These are phyloP conservation scores for Andrena bicolor DNA, from an alignment of 2,888 invertebrate species.

Conservation along the genomic window DNA sequence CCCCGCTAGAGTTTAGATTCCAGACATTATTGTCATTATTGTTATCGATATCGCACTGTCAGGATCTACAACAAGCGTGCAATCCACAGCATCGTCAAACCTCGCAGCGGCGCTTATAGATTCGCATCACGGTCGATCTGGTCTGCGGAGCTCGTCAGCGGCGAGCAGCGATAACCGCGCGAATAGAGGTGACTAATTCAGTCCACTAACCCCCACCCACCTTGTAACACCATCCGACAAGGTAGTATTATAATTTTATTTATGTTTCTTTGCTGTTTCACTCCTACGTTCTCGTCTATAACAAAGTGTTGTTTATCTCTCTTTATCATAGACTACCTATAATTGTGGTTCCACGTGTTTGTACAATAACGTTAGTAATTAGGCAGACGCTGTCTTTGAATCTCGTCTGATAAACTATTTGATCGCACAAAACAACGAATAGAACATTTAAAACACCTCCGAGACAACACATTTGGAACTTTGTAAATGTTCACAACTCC, in stretches of 20 bases:
- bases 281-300: constrained; percentile 55
- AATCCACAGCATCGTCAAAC: constrained; percentile 86
- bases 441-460: too few species aligned
- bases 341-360: constrained; percentile 47
- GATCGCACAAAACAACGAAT: not conserved
- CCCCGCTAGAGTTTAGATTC: constrained; percentile 41
- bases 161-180: constrained; percentile 82
- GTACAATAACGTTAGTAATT: constrained; percentile 41
- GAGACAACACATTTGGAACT: not conserved
- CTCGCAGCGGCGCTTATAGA: constrained; percentile 88
- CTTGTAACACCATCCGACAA: constrained; percentile 77
- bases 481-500: not conserved
- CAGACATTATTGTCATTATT: constrained; percentile 55
- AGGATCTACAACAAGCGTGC: constrained; percentile 84
- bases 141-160: constrained; percentile 80
- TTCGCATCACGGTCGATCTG: constrained; percentile 85
- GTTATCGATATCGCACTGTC: constrained; percentile 60
- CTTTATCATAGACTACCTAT: constrained; percentile 37
- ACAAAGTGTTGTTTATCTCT: constrained; percentile 49
- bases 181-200: constrained; percentile 83
- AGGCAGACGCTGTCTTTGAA: constrained; percentile 21
- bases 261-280: constrained; percentile 60
- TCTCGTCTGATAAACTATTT: constrained; percentile 19
- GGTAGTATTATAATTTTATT: constrained; percentile 77
- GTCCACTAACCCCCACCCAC: constrained; percentile 77